Evolutionary conservation across 2,113 vertebrate genomes (phyloP), one percentile per base, ranked within the genome.

Genomic region (Lepus europaeus): DNA sequence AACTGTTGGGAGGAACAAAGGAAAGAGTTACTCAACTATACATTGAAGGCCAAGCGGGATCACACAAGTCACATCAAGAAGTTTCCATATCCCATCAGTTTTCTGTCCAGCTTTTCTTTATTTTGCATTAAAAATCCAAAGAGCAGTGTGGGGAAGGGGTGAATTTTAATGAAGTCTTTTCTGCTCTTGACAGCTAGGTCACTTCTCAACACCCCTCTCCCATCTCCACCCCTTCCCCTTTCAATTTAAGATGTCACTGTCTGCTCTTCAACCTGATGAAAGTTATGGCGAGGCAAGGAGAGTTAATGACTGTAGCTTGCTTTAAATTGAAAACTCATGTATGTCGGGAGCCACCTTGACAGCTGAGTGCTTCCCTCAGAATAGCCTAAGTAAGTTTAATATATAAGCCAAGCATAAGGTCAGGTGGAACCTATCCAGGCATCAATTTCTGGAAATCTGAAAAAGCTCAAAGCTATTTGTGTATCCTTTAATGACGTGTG

Each of bases 281-380:
- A 97, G 94, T 86, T 94, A 90, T 66, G 78, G 95, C 0, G 12
- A 89, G 63, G 51, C 84, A 92, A 89, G 90, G 61, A 80, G 49
- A 95, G 93, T 93, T 97, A 97, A 96, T 98, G 97, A 96, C 56
- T 83, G 79, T 13, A 96, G 73, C 64, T 6, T 19, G 25, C 83
- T 74, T 94, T 97, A 97, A 97, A 97, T 95, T 63, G 93, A 87
- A 97, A 97, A 93, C 7, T 80, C 19, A 2, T n/a, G 83, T 87
- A 79, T 33, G 96, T 81, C 14, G 85, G 80, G 94, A 91, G 69
- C 81, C 94, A 96, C 74, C 31, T 96, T 93, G 91, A 53, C 80
- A 96, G 94, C 39, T 85, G 96, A 93, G 45, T 87, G 96, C 79
- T 91, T 98, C 78, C 84, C 68, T 64, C 81, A 69, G 74, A 93